phyloP scores from a whole-genome alignment of 1,140 invertebrate species.

The Drosophila funebris region DNA sequence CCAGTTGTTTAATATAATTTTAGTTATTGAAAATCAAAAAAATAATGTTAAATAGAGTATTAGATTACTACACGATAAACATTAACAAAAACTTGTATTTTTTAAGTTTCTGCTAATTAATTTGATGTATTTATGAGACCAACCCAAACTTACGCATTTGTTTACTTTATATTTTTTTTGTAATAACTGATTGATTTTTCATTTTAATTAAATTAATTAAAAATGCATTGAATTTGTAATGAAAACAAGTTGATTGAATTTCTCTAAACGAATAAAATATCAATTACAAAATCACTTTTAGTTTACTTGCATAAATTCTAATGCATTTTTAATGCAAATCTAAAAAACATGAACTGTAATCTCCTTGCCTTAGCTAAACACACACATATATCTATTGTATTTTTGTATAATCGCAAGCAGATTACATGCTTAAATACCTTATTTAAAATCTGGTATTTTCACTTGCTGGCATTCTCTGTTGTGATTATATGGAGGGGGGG shows the following conservation, averaged over 20 bases:
- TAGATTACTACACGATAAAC: too few species aligned
- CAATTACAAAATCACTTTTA: constrained; percentile 1
- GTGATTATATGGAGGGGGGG: background rate
- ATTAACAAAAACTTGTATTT: too few species aligned
- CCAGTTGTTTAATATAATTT: too few species aligned
- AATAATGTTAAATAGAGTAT: too few species aligned
- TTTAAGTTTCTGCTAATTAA: too few species aligned
- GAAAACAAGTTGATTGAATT: background rate
- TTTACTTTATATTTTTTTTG: background rate
- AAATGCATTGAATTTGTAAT: background rate
- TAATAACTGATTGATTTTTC: background rate
- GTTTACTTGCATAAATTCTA: constrained; percentile 11
- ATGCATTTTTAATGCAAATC: constrained; percentile 45
- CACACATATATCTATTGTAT: background rate
- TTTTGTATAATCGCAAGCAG: constrained; percentile 42
- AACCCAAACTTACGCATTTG: too few species aligned
- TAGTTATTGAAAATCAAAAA: too few species aligned
- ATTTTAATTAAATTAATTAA: background rate
- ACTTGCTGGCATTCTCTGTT: background rate
- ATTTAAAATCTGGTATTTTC: constrained; percentile 44
- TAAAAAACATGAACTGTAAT: constrained; percentile 17
- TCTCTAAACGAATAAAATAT: background rate
- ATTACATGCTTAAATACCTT: constrained; percentile 63
- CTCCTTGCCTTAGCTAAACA: background rate
- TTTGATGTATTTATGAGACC: too few species aligned